Base-by-base conservation (phyloP, 2,797 vertebrate species). In the Lates japonicus region DNA sequence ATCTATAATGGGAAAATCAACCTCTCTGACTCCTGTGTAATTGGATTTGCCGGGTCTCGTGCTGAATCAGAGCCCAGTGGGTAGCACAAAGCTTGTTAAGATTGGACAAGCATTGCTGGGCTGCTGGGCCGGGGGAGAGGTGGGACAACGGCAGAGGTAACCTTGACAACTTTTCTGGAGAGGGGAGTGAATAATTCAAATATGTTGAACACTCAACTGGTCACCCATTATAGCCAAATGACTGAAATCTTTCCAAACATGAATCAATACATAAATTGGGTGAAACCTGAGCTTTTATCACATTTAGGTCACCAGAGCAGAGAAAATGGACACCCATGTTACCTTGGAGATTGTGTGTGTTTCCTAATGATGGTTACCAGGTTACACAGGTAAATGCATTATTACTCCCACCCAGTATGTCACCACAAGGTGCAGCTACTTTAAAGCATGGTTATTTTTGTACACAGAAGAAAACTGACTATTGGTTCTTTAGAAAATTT, bases 1-100 rank as follows among this genome's bases (percentile, higher is more conserved):
- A 95, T 88, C 90, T 95, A 92, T 95, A 96, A 96, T 95, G 95
- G 94, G 93, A 96, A 95, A 96, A 96, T 96, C 95, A 96, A 94
- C 94, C 95, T 95, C 95, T 94, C 93, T 95, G 95, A 96, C 95
- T 96, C 93, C 94, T 95, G 94, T 95, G 95, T 96, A 96, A 96
- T 96, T 95, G 95, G 96, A 96, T 96, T 96, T 96, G 95, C 95
- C 82, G 92, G 93, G 95, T 95, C 95, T 96, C 94, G 95, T 96
- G 96, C 95, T 95, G 94, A 95, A 96, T 94, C 94, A 92, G 90
- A 93, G 93, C 95, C 92, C 95, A 96, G 95, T 96, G 93, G 95
- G 96, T 92, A 95, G 94, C 94, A 89, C 94, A 96, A 96, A 96
- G 95, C 96, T 96, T 96, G 95, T 96, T 96, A 96, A 95, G 94